Evolutionary conservation across 1,140 invertebrate genomes (phyloP).

Genomic region (Neelides sp.): DNA sequence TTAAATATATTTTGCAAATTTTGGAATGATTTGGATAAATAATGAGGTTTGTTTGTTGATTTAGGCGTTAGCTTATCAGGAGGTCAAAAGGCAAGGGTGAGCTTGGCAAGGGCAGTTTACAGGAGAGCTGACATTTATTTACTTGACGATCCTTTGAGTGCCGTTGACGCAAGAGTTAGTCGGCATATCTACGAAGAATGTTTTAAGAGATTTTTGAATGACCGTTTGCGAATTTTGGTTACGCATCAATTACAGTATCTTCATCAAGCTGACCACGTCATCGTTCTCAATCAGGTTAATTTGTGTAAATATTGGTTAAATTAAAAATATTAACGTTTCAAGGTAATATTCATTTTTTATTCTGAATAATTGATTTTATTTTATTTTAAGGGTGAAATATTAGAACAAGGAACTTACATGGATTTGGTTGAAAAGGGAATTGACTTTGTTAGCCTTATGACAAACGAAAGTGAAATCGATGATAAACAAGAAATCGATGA

Average conservation of each 20-base stretch:
- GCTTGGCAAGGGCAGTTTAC: conserved; percentile 47
- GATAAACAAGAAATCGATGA: no score
- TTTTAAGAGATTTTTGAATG: conserved; percentile 19
- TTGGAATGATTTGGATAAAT: neutral
- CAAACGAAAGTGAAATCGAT: conserved; percentile 12
- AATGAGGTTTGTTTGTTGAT: neutral
- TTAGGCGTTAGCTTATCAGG: conserved; percentile 32
- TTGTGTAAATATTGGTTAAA: neutral
- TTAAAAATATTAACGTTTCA: no score
- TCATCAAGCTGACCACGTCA: conserved; percentile 56
- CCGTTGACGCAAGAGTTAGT: conserved; percentile 42
- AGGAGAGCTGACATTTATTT: conserved; percentile 40
- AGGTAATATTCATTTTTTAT: neutral
- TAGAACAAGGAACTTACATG: conserved; percentile 19
- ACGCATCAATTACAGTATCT: conserved; percentile 76
- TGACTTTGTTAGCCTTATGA: conserved; percentile 25
- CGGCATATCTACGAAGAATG: conserved; percentile 41
- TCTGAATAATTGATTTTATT: neutral
- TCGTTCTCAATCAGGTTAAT: conserved; percentile 55
- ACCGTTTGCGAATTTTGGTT: conserved; percentile 48
- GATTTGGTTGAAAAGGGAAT: conserved; percentile 17
- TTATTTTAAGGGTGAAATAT: conserved; percentile 14
- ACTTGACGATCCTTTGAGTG: conserved; percentile 45
- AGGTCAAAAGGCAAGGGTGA: conserved; percentile 48
- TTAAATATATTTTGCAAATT: neutral